These are phyloP conservation scores for Chrysaora quinquecirrha DNA, from an alignment of 30 jellyfish, hydroid and myxozoan species.

Conservation along the genomic window DNA sequence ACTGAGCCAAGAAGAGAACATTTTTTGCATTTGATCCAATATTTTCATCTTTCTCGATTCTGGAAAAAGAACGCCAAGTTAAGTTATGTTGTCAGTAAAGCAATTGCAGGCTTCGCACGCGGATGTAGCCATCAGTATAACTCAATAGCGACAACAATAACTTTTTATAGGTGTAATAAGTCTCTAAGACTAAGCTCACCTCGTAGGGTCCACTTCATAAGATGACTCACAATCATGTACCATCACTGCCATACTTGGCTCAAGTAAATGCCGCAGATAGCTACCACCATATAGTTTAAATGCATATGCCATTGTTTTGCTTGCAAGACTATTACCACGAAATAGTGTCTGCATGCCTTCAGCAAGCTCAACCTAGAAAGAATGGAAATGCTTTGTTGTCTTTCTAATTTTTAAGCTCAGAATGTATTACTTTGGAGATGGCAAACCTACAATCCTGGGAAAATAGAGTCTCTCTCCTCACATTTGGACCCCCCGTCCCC, in stretches of 20 bases:
- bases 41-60: conserved; percentile 76
- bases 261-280: conserved; percentile 79
- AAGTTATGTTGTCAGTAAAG: no score
- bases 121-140: no score
- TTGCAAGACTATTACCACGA: conserved; percentile 94
- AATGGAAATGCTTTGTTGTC: no score
- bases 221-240: conserved; percentile 62
- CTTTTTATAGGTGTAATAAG: no score
- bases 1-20: conserved; percentile 67
- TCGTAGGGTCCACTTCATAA: conserved; percentile 92
- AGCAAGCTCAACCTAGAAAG: conserved; percentile 74
- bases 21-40: conserved; percentile 60
- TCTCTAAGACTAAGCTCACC: conserved; percentile 70
- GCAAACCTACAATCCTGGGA: no score
- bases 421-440: no score
- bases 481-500: no score
- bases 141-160: no score
- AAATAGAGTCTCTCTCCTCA: no score
- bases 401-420: no score
- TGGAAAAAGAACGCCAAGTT: no score
- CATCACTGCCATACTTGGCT: conserved; percentile 85
- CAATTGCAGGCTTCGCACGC: no score
- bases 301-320: conserved; percentile 94
- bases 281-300: conserved; percentile 82
- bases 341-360: conserved; percentile 95